These are phyloP conservation scores for Artibeus jamaicensis DNA, from an alignment of 2,797 vertebrate species.

Conservation along the genomic window DNA sequence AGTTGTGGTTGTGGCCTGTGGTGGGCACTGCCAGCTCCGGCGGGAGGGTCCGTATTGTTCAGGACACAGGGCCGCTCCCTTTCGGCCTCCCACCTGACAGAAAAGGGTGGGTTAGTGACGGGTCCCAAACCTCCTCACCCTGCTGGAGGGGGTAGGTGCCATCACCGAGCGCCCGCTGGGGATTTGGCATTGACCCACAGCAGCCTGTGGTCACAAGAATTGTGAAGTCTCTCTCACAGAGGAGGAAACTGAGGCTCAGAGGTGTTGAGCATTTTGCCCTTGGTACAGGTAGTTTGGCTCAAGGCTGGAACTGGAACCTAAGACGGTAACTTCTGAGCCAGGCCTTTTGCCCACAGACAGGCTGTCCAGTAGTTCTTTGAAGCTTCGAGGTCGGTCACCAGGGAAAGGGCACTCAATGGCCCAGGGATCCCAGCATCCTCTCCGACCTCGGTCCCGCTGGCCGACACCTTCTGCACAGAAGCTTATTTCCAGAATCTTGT, in stretches of 20 bases:
- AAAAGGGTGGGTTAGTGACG: neutral
- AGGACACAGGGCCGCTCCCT: neutral
- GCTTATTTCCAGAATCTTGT: constrained; percentile 92
- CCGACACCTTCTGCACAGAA: constrained; percentile 92
- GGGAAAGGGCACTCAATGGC: fast-evolving
- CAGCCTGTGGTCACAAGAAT: fast-evolving
- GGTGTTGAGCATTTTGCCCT: neutral
- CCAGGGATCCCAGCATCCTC: neutral
- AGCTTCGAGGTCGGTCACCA: neutral
- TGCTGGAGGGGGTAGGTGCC: fast-evolving
- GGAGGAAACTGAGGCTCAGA: neutral
- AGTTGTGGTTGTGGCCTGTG: neutral
- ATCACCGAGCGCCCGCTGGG: neutral
- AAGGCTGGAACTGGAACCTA: neutral
- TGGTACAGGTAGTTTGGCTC: neutral
- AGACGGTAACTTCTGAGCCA: neutral
- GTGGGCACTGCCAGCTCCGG: neutral
- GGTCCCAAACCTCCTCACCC: fast-evolving
- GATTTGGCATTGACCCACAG: too few species aligned
- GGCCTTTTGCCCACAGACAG: neutral
- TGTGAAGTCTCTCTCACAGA: too few species aligned
- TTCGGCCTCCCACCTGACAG: neutral
- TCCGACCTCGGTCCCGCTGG: constrained; percentile 79
- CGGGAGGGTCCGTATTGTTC: neutral
- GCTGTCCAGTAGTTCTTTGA: neutral